Percentiles rank a stretch among this genome's conserved stretches.
These are phyloP conservation scores for Malurus leucopterus DNA, from an alignment of 2,797 vertebrate species.

Conservation along the genomic window DNA sequence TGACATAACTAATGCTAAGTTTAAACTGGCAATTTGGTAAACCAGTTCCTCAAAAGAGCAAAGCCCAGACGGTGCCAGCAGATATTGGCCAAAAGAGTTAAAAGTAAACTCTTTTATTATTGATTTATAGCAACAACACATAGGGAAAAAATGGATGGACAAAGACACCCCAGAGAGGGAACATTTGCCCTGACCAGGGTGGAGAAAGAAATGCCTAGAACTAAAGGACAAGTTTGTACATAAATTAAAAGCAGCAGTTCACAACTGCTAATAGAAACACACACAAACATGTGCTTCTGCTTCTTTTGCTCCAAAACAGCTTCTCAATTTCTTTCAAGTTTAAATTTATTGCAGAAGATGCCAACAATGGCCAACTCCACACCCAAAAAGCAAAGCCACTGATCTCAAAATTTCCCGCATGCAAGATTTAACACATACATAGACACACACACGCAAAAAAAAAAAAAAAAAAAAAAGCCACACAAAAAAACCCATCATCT, in stretches of 20 bases:
- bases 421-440: conserved; percentile 6
- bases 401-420: conserved; percentile 13
- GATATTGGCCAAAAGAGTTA: not conserved
- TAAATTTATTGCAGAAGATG: conserved; percentile 35
- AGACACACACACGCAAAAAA: not conserved
- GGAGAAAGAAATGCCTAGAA: conserved; percentile 21
- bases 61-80: not conserved
- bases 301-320: conserved; percentile 27
- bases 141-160: not conserved
- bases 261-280: conserved; percentile 40
- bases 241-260: conserved; percentile 50
- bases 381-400: conserved; percentile 23
- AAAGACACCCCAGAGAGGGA: conserved; percentile 6
- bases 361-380: conserved; percentile 33
- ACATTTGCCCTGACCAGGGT: not conserved
- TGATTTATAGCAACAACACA: conserved; percentile 8
- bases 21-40: conserved; percentile 20
- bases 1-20: not conserved
- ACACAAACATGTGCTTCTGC: conserved; percentile 44
- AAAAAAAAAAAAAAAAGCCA: not conserved
- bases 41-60: conserved; percentile 1
- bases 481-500: not conserved
- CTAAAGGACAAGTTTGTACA: not conserved
- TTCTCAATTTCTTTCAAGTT: conserved; percentile 30
- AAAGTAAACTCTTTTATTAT: conserved; percentile 15